Evolutionary conservation across 2,888 invertebrate species (phyloP).

Genomic region (Torymus tubicola): DNA sequence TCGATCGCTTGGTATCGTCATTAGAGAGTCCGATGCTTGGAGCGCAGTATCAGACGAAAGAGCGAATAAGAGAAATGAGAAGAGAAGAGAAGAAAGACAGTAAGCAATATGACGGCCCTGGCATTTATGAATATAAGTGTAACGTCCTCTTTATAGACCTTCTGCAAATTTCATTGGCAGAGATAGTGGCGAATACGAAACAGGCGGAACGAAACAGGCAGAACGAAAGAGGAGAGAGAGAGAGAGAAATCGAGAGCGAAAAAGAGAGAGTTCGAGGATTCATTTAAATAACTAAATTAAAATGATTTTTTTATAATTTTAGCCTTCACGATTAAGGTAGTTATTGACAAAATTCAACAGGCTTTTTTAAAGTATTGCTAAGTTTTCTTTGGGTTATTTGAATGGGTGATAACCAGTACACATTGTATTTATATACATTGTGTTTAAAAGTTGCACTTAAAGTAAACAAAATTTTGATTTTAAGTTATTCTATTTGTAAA

Average conservation of each 20-base stretch:
- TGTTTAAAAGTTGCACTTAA: too few relatives aligned
- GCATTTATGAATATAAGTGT: conserved; percentile 35
- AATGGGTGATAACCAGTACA: too few relatives aligned
- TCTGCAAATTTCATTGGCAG: conserved; percentile 26
- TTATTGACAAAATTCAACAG: too few relatives aligned
- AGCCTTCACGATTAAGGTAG: too few relatives aligned
- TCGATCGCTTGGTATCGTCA: conserved; percentile 25
- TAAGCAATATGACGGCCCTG: conserved; percentile 1
- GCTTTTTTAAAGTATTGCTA: too few relatives aligned
- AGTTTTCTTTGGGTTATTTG: too few relatives aligned
- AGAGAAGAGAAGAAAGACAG: background rate
- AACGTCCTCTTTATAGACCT: conserved; percentile 37
- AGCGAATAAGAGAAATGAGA: background rate
- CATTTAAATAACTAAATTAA: too few relatives aligned
- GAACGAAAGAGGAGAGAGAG: conserved; percentile 3
- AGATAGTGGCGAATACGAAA: conserved; percentile 7
- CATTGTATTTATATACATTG: too few relatives aligned
- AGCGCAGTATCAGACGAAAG: background rate
- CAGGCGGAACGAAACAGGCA: background rate
- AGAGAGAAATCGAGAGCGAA: background rate
- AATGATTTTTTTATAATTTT: too few relatives aligned
- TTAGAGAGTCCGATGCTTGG: background rate
- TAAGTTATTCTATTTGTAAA: too few relatives aligned
- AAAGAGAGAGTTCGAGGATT: background rate
- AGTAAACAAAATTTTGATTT: too few relatives aligned